phyloP scores from a whole-genome alignment of 2,113 vertebrate species.

The Jacana jacana region DNA sequence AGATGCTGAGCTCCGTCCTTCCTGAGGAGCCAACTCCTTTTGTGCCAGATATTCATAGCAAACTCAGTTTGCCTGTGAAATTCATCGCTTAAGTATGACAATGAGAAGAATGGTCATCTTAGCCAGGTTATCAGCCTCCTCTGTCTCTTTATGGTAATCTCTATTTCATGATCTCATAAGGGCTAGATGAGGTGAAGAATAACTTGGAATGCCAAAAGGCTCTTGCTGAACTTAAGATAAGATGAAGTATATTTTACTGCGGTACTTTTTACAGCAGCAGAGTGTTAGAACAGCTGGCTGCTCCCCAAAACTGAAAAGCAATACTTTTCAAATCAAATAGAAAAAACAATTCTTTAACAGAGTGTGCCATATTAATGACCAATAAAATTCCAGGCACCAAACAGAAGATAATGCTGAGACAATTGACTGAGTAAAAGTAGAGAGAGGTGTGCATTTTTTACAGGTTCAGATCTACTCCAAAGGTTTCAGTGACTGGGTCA shows the following conservation, averaged over 20 bases:
- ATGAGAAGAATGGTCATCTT: background rate
- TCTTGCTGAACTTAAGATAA: background rate
- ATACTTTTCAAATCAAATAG: background rate
- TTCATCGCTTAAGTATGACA: background rate
- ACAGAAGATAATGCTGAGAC: background rate
- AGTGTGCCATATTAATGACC: background rate
- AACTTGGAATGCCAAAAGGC: background rate
- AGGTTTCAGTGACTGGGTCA: background rate
- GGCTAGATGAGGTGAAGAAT: background rate
- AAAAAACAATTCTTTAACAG: background rate
- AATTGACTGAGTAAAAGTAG: background rate
- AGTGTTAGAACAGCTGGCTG: background rate
- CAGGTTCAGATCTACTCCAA: background rate
- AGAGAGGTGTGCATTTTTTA: background rate
- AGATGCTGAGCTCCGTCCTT: background rate
- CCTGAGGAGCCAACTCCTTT: background rate
- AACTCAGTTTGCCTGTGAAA: background rate
- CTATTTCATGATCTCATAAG: background rate
- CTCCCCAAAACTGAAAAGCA: background rate
- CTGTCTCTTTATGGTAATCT: background rate
- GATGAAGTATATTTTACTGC: background rate
- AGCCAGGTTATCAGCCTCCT: background rate
- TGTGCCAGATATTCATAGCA: background rate
- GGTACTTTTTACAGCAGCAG: background rate
- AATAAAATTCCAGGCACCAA: background rate